Base-by-base conservation (phyloP, 2,888 invertebrate species). In the Mystacides longicornis region DNA sequence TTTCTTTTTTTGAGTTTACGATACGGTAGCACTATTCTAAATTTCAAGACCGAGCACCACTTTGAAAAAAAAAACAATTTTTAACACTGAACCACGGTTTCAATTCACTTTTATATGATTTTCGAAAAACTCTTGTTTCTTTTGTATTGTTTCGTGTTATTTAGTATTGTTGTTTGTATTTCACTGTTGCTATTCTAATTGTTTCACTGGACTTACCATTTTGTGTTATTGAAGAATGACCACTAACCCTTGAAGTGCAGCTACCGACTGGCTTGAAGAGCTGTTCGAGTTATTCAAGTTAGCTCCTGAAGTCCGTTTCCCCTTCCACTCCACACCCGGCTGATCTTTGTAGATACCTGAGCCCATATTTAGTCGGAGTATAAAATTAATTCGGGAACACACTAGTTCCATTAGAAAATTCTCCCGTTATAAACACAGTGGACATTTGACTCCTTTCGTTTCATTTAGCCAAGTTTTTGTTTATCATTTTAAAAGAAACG, bases 311-410 rank as follows among this genome's bases (percentile, higher is more conserved):
- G 19, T 27, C 50, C 43, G 23, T 33, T 49, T 23, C 47, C 48
- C 53, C 49, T 52, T 46, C 7, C 31, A 23, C 27, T 22, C 33
- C 18, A 19, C 46, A 27, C 33, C 52, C 47, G 49, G 55, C 51
- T 23, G 48, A 21, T 23, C 21, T 27, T 14, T 14, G 49, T 18
- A 20, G 43, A 19, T 42, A 31, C 55, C 49, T 31, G 60, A 60
- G 54, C 47, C 60, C 60, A 60, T 60, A 60, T 60, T 60, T 60
- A 60, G 60, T 57, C 53, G 55, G 60, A 52, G 53, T 23, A 33
- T 22, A 21, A 51, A 31, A 49, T 49, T 56, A 56, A 56, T 50
- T 56, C 53, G 33, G 53, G 42, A 52, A 27, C 53, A 53, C n/a
- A n/a, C n/a, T n/a, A 48, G 48, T 53, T 53, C 48, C 33, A 47